These are phyloP conservation scores for Cydia strobilella DNA, from an alignment of 1,140 invertebrate species.

Conservation along the genomic window DNA sequence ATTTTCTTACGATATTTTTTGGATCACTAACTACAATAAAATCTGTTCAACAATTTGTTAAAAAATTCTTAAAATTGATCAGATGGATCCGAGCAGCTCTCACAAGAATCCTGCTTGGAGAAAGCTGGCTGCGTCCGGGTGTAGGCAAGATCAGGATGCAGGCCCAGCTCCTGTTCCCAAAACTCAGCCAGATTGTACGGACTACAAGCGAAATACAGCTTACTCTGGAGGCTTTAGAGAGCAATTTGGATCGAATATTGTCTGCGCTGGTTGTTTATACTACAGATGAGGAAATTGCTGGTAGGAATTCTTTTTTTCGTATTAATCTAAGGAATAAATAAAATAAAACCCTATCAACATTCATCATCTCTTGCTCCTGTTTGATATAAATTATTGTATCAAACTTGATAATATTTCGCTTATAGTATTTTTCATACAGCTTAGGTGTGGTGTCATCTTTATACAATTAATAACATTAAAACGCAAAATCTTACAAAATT, in stretches of 20 bases:
- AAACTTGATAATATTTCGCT: no score
- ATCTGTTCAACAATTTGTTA: no score
- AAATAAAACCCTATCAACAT: no score
- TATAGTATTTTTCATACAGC: no score
- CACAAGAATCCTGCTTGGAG: constrained; percentile 71
- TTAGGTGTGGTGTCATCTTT: no score
- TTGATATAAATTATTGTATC: no score
- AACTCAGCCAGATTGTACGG: constrained; percentile 68
- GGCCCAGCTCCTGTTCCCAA: constrained; percentile 72
- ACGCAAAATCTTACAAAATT: no score
- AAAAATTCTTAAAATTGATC: not conserved
- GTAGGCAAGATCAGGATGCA: constrained; percentile 73
- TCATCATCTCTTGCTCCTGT: not conserved
- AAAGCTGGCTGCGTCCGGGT: constrained; percentile 74
- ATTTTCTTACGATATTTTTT: no score
- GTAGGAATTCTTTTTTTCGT: constrained; percentile 43
- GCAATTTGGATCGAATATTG: constrained; percentile 70
- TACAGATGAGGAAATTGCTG: constrained; percentile 75
- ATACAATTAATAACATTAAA: no score
- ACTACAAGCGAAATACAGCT: constrained; percentile 61
- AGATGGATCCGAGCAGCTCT: constrained; percentile 77
- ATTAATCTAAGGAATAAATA: no score
- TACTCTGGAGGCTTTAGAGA: constrained; percentile 73
- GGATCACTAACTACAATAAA: no score
- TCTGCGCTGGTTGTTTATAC: constrained; percentile 73